Conservation (phyloP, 2,888 invertebrate species). For the Amphipyra berbera region DNA sequence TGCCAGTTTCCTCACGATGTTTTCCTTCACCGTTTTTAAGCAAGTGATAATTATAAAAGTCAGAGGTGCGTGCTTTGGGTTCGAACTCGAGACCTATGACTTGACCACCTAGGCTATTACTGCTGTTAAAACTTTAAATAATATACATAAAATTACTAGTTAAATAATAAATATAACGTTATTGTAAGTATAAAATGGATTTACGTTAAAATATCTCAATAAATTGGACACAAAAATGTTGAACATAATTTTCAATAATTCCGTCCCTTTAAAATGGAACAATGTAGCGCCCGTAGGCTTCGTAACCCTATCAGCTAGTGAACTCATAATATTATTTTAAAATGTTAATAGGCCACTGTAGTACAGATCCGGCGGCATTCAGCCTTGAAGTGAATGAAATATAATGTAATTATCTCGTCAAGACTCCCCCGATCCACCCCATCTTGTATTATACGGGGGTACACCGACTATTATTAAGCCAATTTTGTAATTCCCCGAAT, state of each 20-base stretch:
- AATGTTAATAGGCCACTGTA: conserved; percentile 47
- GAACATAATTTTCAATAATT: conserved; percentile 33
- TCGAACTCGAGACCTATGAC: no score
- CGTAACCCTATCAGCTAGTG: conserved; percentile 45
- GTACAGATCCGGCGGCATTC: conserved; percentile 46
- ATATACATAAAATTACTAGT: no score
- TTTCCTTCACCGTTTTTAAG: no score
- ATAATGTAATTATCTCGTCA: conserved; percentile 63
- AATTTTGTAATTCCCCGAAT: conserved; percentile 60
- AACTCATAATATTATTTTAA: conserved; percentile 53
- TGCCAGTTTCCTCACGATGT: no score
- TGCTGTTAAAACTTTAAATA: no score
- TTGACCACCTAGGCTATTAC: no score
- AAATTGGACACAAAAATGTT: conserved; percentile 49
- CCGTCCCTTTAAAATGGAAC: conserved; percentile 26
- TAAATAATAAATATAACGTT: no score
- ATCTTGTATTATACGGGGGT: conserved; percentile 43
- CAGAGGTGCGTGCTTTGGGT: no score
- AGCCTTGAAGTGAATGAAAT: conserved; percentile 55
- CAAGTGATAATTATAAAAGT: no score
- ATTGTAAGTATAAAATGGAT: not conserved
- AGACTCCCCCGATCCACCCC: conserved; percentile 39
- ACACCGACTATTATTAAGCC: conserved; percentile 56
- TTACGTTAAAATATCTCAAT: conserved; percentile 17
- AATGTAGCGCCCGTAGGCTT: conserved; percentile 30